Evolutionary conservation across 1,140 invertebrate genomes (phyloP).

Genomic region (Orussus abietinus): DNA sequence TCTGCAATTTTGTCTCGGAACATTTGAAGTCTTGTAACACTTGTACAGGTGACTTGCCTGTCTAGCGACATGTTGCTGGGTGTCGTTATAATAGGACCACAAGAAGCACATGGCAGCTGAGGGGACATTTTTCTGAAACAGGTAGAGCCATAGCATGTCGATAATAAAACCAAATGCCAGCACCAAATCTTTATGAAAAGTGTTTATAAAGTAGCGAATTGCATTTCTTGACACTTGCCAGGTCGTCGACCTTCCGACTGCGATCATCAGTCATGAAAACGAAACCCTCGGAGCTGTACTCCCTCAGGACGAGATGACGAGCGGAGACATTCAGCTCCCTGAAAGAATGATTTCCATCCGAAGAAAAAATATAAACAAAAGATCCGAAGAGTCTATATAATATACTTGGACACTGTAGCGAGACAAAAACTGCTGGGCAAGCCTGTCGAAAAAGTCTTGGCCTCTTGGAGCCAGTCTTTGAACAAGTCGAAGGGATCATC

Average conservation of each 20-base stretch:
- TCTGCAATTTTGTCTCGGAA: too few species aligned
- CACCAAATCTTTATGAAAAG: constrained; percentile 1
- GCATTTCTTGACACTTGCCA: constrained; percentile 52
- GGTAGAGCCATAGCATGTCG: too few species aligned
- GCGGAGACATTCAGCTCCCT: constrained; percentile 50
- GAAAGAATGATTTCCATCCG: constrained; percentile 14
- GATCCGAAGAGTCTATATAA: constrained; percentile 8
- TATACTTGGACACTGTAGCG: constrained; percentile 49
- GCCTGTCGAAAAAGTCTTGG: constrained; percentile 25
- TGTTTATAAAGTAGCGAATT: not conserved
- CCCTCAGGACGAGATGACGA: constrained; percentile 47
- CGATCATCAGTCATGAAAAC: constrained; percentile 52
- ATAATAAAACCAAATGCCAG: too few species aligned
- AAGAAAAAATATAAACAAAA: constrained; percentile 8
- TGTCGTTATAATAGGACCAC: constrained; percentile 45
- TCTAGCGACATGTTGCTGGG: constrained; percentile 33
- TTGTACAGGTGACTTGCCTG: constrained; percentile 38
- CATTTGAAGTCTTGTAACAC: too few species aligned
- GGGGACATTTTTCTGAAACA: constrained; percentile 47
- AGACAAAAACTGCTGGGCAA: constrained; percentile 44
- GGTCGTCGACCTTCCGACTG: constrained; percentile 49
- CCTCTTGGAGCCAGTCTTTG: constrained; percentile 43
- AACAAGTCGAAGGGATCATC: constrained; percentile 51
- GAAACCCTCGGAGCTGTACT: constrained; percentile 52
- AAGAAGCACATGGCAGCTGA: constrained; percentile 53